phyloP scores from a whole-genome alignment of 1,140 invertebrate species.

The Ceratosolen solmsi region DNA sequence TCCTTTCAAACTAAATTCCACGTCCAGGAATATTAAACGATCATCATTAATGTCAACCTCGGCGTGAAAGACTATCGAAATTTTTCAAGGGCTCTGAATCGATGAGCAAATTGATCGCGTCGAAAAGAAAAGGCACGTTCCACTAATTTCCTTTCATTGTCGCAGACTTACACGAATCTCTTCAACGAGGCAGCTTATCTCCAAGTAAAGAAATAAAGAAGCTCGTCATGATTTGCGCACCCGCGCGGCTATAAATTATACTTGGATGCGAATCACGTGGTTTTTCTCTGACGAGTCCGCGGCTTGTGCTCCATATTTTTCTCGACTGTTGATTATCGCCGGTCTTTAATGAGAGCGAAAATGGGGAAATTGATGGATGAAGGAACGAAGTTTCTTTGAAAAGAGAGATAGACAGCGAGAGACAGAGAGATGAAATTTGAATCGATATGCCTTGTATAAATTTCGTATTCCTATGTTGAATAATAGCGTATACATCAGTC shows the following conservation, averaged over 20 bases:
- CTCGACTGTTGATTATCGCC: not conserved
- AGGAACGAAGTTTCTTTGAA: too few species aligned
- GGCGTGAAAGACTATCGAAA: slow-evolving; percentile 6
- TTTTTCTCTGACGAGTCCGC: not conserved
- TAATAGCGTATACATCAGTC: too few species aligned
- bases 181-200: not conserved
- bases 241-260: slow-evolving; percentile 13
- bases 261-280: slow-evolving; percentile 13
- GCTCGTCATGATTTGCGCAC: not conserved
- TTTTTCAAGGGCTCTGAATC: slow-evolving; percentile 1
- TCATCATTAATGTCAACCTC: slow-evolving; percentile 2
- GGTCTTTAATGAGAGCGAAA: not conserved
- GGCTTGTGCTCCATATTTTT: not conserved
- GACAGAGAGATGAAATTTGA: too few species aligned
- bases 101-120: not conserved
- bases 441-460: too few species aligned
- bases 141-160: slow-evolving; percentile 12
- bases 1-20: not conserved
- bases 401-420: too few species aligned
- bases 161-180: not conserved
- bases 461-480: too few species aligned
- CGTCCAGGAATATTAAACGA: not conserved
- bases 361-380: not conserved
- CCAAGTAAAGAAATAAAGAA: not conserved
- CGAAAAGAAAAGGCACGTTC: slow-evolving; percentile 17